Base-by-base conservation (phyloP, 2,797 vertebrate genomes). In the Danio aesculapii region DNA sequence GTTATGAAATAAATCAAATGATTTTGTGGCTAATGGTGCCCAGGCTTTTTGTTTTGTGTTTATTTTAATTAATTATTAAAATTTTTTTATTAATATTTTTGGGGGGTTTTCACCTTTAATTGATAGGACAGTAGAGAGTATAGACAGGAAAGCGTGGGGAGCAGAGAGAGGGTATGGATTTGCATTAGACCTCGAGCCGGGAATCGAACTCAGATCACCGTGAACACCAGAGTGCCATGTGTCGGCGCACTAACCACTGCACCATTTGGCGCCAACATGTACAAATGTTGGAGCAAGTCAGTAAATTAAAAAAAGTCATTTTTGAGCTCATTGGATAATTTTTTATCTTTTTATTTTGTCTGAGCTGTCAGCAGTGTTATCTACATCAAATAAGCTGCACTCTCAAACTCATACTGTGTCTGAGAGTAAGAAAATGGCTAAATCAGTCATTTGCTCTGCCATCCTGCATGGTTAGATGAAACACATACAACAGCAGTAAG, bases 361-460 rank as follows among this genome's bases (percentile, higher is more conserved):
- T 57, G 52, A 43, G 49, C 41, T 70, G 30, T 49, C 66, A 70
- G n/a, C 59, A 63, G 21, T 52, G 66, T 41, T 69, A 41, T 69
- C 46, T 5, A 49, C 59, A 44, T 67, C 52, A 58, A 77, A 67
- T 58, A 67, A 46, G 21, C 11, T 61, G 44, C 16, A 50, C 47
- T 61, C 6, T 19, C 76, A 78, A 69, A 50, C 55, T 61, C 55
- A 61, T 58, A 16, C 46, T 4, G 8, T 70, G 75, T 59, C 63
- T 49, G 14, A 30, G 30, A 30, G 44, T 68, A 59, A 47, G 41
- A 77, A 70, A 59, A 52, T 78, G n/a, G 75, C 44, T 49, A 58
- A 77, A 67, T 77, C 57, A 61, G 76, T 64, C 50, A 44, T 59
- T 76, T 53, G 46, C 39, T 67, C 39, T 81, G 17, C 57, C 39